These are phyloP conservation scores for Cardiocondyla obscurior DNA, from an alignment of 1,140 invertebrate species.

Conservation along the genomic window DNA sequence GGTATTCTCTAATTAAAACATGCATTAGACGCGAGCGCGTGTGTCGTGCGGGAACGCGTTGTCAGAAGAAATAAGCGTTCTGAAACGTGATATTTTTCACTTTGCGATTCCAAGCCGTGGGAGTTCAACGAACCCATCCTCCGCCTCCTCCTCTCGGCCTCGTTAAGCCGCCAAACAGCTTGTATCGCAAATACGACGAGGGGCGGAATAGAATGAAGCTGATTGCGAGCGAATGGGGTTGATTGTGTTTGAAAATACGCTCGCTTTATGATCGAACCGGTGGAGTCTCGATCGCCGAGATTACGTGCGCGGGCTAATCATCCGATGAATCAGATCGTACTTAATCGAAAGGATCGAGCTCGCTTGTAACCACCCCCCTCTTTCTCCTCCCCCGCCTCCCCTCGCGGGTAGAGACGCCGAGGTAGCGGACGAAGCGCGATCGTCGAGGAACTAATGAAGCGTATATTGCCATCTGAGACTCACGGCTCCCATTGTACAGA, in stretches of 20 bases:
- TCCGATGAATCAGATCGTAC: conserved; percentile 55
- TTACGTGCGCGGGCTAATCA: conserved; percentile 63
- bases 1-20: background rate
- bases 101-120: background rate
- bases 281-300: conserved; percentile 51
- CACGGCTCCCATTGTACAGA: conserved; percentile 64
- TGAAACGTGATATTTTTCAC: background rate
- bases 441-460: conserved; percentile 66
- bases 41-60: background rate
- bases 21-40: background rate
- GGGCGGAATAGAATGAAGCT: background rate
- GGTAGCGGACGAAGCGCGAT: background rate
- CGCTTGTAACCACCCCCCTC: background rate
- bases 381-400: too few relatives aligned
- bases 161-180: background rate
- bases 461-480: conserved; percentile 66
- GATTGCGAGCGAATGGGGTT: background rate
- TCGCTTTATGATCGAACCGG: background rate
- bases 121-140: background rate
- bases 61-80: background rate
- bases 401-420: background rate
- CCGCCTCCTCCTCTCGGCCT: background rate
- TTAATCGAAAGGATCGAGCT: conserved; percentile 62
- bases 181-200: background rate
- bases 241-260: conserved; percentile 4